Base-by-base conservation (phyloP, 2,113 vertebrate species). In the Rutilus rutilus region DNA sequence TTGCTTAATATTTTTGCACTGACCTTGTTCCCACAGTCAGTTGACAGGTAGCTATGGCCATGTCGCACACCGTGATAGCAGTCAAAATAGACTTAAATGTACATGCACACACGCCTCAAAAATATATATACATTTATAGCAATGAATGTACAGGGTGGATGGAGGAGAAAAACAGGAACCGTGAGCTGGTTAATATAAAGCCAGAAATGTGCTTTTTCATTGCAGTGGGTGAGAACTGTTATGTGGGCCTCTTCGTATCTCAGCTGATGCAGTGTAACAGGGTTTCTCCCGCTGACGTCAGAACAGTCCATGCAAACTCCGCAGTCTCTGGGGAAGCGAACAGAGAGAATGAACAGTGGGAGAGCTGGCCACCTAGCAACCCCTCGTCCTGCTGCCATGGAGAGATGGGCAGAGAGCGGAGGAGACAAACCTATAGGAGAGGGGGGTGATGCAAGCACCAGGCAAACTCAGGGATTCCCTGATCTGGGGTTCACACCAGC, bases 351-450 rank as follows among this genome's bases (percentile, higher is more conserved):
- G 77, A 33, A 14, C 5, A 83, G 89, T 89, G 91, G 91, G 89
- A 92, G 92, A 92, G 91, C 10, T 17, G 85, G 92, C 52, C 52
- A 71, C 23, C 52, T 39, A 36, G 33, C 62, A 74, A 45, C 17
- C 25, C 71, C n/a, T 14, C 67, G 8, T 25, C 21, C 81, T 39
- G 30, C 65, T 59, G 50, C 30, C 67, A 83, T 27, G 67, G 50
- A 88, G 90, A 84, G 52, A 89, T 67, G 73, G 25, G 92, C 54
- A 65, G 90, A 83, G 89, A 91, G 92, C 92, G 88, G 90, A 91
- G 92, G 90, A 86, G 92, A 89, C 89, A 88, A 86, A 90, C 85
- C 86, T 89, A 86, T 87, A 25, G 77, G 89, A 86, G 19, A 39
- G 42, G 54, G 52, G 90, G 85, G 78, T 87, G 91, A 88, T 87